phyloP scores from a whole-genome alignment of 2,113 vertebrate species.

The Dipodomys spectabilis region DNA sequence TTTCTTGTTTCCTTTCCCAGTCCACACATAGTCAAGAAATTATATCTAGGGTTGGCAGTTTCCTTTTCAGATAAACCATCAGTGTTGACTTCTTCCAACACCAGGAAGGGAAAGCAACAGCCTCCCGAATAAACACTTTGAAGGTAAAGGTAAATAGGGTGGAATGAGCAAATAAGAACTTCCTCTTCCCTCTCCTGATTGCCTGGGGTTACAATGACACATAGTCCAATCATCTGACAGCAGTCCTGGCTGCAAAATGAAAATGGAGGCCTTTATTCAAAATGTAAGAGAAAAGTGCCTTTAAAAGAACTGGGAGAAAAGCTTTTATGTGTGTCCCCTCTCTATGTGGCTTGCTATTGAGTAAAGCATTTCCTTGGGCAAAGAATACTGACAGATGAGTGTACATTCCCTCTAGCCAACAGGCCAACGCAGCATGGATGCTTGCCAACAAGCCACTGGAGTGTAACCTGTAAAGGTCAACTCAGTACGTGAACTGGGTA shows the following conservation, averaged over 20 bases:
- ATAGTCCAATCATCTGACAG: background rate
- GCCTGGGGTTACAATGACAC: background rate
- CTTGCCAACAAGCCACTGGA: background rate
- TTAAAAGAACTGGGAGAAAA: background rate
- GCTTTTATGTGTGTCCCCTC: too few species aligned
- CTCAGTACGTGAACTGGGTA: too few species aligned
- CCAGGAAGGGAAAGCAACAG: background rate
- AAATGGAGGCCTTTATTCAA: conserved; percentile 7
- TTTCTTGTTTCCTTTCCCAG: background rate
- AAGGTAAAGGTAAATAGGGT: conserved; percentile 61
- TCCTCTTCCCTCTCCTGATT: background rate
- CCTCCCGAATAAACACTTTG: background rate
- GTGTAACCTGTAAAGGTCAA: too few species aligned
- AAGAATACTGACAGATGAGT: too few species aligned
- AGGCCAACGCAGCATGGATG: background rate
- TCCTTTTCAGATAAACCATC: background rate
- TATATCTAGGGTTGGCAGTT: background rate
- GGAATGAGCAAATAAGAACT: conserved; percentile 58
- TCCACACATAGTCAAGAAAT: background rate
- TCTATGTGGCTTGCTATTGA: too few species aligned
- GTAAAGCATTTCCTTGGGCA: background rate
- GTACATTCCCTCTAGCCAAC: background rate
- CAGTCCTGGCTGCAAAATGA: background rate
- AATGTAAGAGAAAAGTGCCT: background rate
- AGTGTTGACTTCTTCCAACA: background rate